Conservation (phyloP, 2,113 vertebrate species). For the Hippocampus mohnikei region DNA sequence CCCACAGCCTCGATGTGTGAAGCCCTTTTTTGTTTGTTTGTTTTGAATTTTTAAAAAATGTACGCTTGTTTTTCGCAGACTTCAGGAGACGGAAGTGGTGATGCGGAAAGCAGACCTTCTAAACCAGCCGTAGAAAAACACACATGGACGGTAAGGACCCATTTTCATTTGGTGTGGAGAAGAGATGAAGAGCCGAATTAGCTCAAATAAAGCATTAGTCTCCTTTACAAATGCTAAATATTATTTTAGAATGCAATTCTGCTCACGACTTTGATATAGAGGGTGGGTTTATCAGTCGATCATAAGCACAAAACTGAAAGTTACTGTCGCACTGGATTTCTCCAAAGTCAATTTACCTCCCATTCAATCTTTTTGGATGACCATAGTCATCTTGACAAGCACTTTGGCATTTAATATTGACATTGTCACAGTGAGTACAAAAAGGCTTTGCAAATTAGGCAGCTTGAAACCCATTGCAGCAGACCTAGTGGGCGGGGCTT, state of each 20-base stretch:
- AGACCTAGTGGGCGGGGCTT: slow-evolving; percentile 8
- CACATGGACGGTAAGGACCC: slow-evolving; percentile 44
- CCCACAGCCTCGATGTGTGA: too few relatives aligned
- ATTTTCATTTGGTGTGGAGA: not conserved
- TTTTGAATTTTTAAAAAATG: too few relatives aligned
- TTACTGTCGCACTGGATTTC: not conserved
- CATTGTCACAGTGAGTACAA: too few relatives aligned
- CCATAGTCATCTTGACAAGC: too few relatives aligned
- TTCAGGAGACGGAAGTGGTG: slow-evolving; percentile 64
- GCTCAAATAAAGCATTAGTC: too few relatives aligned
- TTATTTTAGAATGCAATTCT: slow-evolving; percentile 17
- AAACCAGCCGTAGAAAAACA: slow-evolving; percentile 22
- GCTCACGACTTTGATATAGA: slow-evolving; percentile 37
- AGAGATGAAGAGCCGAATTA: not conserved
- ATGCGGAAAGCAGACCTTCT: slow-evolving; percentile 12
- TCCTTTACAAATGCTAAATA: too few relatives aligned
- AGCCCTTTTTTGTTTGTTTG: too few relatives aligned
- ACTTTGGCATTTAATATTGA: too few relatives aligned
- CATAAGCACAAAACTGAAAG: slow-evolving; percentile 17
- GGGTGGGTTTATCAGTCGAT: slow-evolving; percentile 54
- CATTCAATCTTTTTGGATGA: not conserved
- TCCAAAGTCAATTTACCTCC: not conserved
- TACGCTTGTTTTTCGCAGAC: slow-evolving; percentile 41
- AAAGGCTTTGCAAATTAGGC: too few relatives aligned
- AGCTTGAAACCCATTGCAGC: not conserved